Evolutionary conservation across 1,140 invertebrate species (phyloP).

Genomic region (Dreissena rostriformis): DNA sequence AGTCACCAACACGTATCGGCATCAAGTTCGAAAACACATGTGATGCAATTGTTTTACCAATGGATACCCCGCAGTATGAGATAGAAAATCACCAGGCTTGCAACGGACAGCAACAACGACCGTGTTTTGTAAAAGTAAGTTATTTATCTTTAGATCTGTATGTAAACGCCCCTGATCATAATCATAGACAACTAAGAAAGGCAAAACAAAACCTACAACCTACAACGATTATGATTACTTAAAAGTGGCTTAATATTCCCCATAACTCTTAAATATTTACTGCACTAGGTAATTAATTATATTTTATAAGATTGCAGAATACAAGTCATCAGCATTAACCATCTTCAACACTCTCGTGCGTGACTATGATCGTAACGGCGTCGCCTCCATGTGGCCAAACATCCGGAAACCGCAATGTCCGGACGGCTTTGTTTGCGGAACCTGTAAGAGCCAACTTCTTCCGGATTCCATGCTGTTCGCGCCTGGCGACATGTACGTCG

Average conservation of each 20-base stretch:
- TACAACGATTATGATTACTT: not conserved
- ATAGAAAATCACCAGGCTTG: slow-evolving; percentile 39
- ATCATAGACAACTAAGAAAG: too few relatives aligned
- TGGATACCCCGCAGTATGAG: slow-evolving; percentile 19
- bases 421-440: not conserved
- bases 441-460: not conserved
- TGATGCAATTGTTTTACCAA: not conserved
- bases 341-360: not conserved
- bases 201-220: too few relatives aligned
- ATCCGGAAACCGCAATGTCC: slow-evolving; percentile 45
- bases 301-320: slow-evolving; percentile 26
- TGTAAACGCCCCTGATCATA: too few relatives aligned
- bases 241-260: not conserved
- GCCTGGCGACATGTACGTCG: slow-evolving; percentile 46
- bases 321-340: not conserved
- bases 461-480: slow-evolving; percentile 4
- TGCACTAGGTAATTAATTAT: not conserved
- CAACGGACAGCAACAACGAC: not conserved
- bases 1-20: slow-evolving; percentile 11
- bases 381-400: not conserved
- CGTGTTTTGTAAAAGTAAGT: slow-evolving; percentile 16
- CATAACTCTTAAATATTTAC: too few relatives aligned
- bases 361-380: slow-evolving; percentile 21
- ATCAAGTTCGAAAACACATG: not conserved
- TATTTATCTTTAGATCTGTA: too few relatives aligned